Evolutionary conservation across 2,113 vertebrate species (phyloP).

Genomic region (Pollachius pollachius): DNA sequence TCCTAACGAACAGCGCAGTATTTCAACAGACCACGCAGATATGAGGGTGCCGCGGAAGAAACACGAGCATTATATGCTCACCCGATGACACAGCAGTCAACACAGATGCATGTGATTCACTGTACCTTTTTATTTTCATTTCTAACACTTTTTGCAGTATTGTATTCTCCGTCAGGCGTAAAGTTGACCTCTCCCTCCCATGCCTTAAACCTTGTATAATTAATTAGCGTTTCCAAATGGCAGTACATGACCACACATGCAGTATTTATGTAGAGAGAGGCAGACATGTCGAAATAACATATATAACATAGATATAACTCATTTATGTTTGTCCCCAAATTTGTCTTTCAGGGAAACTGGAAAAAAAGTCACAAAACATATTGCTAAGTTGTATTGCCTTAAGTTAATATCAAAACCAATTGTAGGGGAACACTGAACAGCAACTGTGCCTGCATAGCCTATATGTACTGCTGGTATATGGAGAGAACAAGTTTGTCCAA

Average conservation of each 20-base stretch:
- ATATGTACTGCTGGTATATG: constrained; percentile 32
- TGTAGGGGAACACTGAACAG: constrained; percentile 38
- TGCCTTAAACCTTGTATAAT: constrained; percentile 29
- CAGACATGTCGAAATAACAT: constrained; percentile 19
- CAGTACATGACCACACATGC: constrained; percentile 16
- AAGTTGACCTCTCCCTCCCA: constrained; percentile 29
- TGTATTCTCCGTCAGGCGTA: constrained; percentile 46
- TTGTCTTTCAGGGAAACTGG: constrained; percentile 31
- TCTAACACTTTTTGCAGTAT: constrained; percentile 59
- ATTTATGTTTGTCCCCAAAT: constrained; percentile 8
- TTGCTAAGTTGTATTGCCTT: constrained; percentile 66
- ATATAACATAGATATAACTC: constrained; percentile 11
- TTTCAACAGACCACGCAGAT: constrained; percentile 14
- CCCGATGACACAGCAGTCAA: constrained; percentile 34
- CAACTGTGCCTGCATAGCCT: constrained; percentile 61
- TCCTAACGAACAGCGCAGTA: constrained; percentile 44
- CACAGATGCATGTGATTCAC: constrained; percentile 49
- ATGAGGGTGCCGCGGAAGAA: constrained; percentile 13
- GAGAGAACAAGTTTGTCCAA: constrained; percentile 46
- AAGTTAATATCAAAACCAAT: constrained; percentile 55
- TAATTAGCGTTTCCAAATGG: constrained; percentile 2
- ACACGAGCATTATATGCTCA: constrained; percentile 40
- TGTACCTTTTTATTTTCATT: constrained; percentile 42
- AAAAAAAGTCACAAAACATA: constrained; percentile 21
- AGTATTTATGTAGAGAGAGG: constrained; percentile 20